phyloP scores from a whole-genome alignment of 2,113 vertebrate genomes.

The Anthoscopus minutus region DNA sequence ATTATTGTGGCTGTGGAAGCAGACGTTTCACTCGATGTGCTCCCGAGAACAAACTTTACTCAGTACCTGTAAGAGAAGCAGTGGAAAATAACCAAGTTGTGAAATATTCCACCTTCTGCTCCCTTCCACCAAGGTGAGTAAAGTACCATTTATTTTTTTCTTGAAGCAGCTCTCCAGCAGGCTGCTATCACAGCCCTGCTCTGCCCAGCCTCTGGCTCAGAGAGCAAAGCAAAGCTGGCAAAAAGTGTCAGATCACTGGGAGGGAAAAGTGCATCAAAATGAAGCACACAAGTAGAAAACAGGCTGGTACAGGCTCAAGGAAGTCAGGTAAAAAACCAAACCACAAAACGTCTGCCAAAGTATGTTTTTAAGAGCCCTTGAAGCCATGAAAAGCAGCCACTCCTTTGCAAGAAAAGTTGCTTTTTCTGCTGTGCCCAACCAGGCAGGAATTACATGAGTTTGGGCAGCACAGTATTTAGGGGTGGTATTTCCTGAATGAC shows the following conservation, averaged over 20 bases:
- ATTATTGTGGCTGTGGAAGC: neutral
- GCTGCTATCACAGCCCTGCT: neutral
- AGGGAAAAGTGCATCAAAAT: neutral
- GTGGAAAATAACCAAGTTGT: neutral
- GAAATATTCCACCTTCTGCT: neutral
- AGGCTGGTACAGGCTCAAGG: neutral
- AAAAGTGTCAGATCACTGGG: neutral
- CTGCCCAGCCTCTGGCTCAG: neutral
- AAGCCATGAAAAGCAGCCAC: neutral
- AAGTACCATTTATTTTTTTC: neutral
- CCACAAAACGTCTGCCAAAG: neutral
- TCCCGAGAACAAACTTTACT: neutral
- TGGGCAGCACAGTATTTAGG: neutral
- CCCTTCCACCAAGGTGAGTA: accelerated
- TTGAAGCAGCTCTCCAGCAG: neutral
- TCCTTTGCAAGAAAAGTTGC: neutral
- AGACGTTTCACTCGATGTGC: neutral
- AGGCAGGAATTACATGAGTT: accelerated
- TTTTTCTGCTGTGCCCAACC: neutral
- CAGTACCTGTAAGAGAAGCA: neutral
- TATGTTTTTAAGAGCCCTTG: neutral
- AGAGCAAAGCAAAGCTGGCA: neutral
- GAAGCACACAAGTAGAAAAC: neutral
- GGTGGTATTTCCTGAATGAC: neutral
- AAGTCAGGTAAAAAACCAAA: neutral